Evolutionary conservation across 2,888 invertebrate genomes (phyloP).

Genomic region (Platyscelio sp.): DNA sequence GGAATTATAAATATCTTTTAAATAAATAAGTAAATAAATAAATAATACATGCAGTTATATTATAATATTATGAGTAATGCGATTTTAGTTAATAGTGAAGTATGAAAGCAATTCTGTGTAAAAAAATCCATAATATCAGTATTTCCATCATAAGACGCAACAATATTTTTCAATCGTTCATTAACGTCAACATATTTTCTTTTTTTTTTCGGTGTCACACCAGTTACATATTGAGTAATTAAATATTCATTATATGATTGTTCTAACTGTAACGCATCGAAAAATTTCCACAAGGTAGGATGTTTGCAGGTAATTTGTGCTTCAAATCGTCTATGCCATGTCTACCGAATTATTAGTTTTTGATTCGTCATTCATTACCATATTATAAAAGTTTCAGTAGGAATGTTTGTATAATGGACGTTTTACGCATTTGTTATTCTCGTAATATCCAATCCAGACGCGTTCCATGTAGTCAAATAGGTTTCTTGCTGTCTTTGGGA

Average conservation of each 20-base stretch:
- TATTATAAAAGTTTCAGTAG: not conserved
- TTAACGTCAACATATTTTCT: not conserved
- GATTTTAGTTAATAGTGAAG: no score
- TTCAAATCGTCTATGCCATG: constrained; percentile 24
- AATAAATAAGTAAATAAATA: no score
- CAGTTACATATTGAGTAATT: not conserved
- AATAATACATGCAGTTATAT: no score
- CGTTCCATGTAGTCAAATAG: not conserved
- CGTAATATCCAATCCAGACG: not conserved
- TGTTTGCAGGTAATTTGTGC: constrained; percentile 25
- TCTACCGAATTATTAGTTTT: constrained; percentile 17
- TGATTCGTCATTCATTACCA: not conserved
- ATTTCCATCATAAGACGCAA: not conserved
- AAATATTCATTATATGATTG: constrained; percentile 13
- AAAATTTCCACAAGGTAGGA: constrained; percentile 7
- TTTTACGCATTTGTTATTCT: not conserved
- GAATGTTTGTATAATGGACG: not conserved
- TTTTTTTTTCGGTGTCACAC: not conserved
- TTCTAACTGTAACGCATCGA: constrained; percentile 3
- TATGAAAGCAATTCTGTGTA: not conserved
- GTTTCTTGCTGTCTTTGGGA: not conserved
- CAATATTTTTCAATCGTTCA: not conserved
- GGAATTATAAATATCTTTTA: no score
- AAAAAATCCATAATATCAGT: not conserved
- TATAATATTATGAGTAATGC: no score